These are phyloP conservation scores for Nematopogon swammerdamellus DNA, from an alignment of 2,888 invertebrate species.

Conservation along the genomic window DNA sequence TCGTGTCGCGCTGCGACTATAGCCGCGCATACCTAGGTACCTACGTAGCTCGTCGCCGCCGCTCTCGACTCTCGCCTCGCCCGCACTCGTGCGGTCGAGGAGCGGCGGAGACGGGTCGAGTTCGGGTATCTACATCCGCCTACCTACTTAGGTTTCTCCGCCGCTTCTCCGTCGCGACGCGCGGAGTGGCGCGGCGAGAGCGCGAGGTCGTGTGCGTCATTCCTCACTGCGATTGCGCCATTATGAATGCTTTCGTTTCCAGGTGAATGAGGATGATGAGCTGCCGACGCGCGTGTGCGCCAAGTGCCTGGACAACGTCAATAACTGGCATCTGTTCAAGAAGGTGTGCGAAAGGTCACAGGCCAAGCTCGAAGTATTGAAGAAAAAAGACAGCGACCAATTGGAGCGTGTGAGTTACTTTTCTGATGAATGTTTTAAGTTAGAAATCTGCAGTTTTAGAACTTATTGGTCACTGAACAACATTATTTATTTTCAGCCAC, in stretches of 20 bases:
- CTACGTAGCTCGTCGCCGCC: constrained; percentile 52
- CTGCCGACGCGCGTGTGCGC: constrained; percentile 64
- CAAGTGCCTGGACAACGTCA: constrained; percentile 61
- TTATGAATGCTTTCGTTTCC: constrained; percentile 21
- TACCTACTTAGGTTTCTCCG: constrained; percentile 45
- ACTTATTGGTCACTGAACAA: constrained; percentile 17
- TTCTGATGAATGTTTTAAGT: constrained; percentile 29
- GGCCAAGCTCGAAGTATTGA: constrained; percentile 59
- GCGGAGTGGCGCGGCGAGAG: constrained; percentile 15
- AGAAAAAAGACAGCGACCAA: constrained; percentile 50
- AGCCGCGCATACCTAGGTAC: constrained; percentile 30
- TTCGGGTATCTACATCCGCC: constrained; percentile 43
- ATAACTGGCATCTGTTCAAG: constrained; percentile 65
- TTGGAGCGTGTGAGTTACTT: constrained; percentile 47
- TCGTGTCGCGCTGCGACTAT: constrained; percentile 39
- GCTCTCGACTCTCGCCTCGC: constrained; percentile 49
- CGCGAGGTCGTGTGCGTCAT: not conserved
- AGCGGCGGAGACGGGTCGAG: constrained; percentile 29
- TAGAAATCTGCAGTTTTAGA: constrained; percentile 27
- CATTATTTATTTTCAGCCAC: constrained; percentile 39
- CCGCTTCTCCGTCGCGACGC: constrained; percentile 17
- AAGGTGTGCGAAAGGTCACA: constrained; percentile 63
- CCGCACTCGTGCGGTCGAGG: constrained; percentile 53
- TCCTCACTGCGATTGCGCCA: constrained; percentile 20
- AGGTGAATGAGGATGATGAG: constrained; percentile 62